Evolutionary conservation across 2,113 vertebrate genomes (phyloP).

Genomic region (Himantopus leucocephalus): DNA sequence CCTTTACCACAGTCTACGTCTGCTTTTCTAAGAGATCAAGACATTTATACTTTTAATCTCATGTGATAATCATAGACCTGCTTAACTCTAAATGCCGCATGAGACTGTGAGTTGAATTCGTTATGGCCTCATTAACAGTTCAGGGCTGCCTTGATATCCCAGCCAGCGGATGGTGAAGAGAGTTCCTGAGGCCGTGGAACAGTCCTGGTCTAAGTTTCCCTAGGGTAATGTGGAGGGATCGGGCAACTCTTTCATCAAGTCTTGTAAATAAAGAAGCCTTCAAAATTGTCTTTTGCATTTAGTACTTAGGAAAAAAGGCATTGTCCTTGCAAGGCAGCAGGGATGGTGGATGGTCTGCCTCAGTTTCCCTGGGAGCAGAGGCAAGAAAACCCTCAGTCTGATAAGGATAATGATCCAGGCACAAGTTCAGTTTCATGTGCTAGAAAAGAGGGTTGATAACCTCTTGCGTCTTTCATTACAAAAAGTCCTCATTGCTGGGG

Average conservation of each 20-base stretch:
- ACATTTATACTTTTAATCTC: neutral
- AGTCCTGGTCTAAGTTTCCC: neutral
- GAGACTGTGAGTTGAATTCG: neutral
- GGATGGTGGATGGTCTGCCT: neutral
- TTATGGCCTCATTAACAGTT: neutral
- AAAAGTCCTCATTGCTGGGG: neutral
- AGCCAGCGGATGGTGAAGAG: neutral
- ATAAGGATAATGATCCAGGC: neutral
- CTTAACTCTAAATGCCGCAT: neutral
- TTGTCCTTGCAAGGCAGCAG: neutral
- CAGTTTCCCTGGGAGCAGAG: neutral
- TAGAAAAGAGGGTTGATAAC: neutral
- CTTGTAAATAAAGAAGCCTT: neutral
- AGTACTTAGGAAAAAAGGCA: neutral
- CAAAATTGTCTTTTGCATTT: neutral
- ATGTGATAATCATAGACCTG: neutral
- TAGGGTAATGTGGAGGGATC: neutral
- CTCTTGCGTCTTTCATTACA: neutral
- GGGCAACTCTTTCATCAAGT: neutral
- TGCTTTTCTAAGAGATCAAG: neutral
- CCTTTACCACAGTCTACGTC: neutral
- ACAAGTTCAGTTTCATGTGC: neutral
- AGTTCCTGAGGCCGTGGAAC: neutral
- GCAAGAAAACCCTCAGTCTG: neutral
- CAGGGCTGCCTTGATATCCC: neutral